Conservation (phyloP, 2,797 vertebrate genomes). For the Hippoglossus hippoglossus region DNA sequence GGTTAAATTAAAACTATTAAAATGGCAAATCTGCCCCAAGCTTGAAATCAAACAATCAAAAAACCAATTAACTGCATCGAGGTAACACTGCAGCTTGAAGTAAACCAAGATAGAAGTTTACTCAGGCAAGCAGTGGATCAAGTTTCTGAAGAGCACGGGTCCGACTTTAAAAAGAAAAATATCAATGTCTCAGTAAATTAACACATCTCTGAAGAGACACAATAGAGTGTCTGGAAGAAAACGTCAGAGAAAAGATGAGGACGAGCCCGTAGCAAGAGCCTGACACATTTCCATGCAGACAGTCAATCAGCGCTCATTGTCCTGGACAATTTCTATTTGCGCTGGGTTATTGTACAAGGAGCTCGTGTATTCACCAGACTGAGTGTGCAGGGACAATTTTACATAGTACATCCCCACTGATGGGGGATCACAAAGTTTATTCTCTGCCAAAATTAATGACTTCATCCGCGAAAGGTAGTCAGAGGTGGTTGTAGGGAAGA, state of each 20-base stretch:
- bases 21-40: no score
- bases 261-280: conserved; percentile 4
- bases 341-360: conserved; percentile 36
- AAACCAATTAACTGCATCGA: no score
- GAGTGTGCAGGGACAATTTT: conserved; percentile 27
- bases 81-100: no score
- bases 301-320: conserved; percentile 31
- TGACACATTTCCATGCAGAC: conserved; percentile 15
- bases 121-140: neutral
- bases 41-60: no score
- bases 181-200: conserved; percentile 3
- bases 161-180: conserved; percentile 5
- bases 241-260: conserved; percentile 7
- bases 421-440: conserved; percentile 26
- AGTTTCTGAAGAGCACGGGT: conserved; percentile 1
- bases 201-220: neutral
- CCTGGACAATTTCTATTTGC: conserved; percentile 29
- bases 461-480: conserved; percentile 28
- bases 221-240: conserved; percentile 3
- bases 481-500: conserved; percentile 21
- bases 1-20: neutral
- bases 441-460: conserved; percentile 19
- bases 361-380: conserved; percentile 8
- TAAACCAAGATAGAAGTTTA: neutral
- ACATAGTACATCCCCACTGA: conserved; percentile 18